phyloP scores from a whole-genome alignment of 23 tunicate genomes.

The Phallusia fumigata region DNA sequence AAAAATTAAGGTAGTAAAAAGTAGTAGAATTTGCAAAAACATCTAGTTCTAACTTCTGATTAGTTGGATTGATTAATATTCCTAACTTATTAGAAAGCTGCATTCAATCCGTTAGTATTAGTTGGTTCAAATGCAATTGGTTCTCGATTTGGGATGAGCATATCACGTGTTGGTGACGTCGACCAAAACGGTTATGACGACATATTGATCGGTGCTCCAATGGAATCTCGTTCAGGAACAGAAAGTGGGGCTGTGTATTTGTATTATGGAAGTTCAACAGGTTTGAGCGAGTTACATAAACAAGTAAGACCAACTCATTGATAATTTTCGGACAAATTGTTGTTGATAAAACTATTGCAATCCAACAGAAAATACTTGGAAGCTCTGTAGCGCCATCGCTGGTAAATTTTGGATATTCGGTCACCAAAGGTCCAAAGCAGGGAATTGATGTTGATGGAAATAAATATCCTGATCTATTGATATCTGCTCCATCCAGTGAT shows the following conservation, averaged over 20 bases:
- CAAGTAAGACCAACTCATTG: slow-evolving; percentile 17
- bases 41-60: neutral
- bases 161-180: slow-evolving; percentile 33
- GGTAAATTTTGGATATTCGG: neutral
- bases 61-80: neutral
- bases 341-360: neutral
- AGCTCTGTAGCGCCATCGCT: neutral
- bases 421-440: neutral
- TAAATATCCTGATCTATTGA: slow-evolving; percentile 15
- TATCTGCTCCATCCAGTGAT: slow-evolving; percentile 38
- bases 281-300: slow-evolving; percentile 4
- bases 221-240: slow-evolving; percentile 6
- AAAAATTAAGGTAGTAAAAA: no score
- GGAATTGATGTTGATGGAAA: slow-evolving; percentile 23
- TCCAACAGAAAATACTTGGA: slow-evolving; percentile 11
- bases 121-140: slow-evolving; percentile 23
- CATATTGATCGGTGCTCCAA: slow-evolving; percentile 43
- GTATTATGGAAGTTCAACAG: slow-evolving; percentile 21
- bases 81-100: neutral
- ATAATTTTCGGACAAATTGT: no score
- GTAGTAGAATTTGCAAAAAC: no score
- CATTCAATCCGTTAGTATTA: neutral
- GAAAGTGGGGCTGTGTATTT: slow-evolving; percentile 38
- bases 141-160: slow-evolving; percentile 36
- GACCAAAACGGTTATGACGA: slow-evolving; percentile 48